Evolutionary conservation across 2,113 vertebrate species (phyloP).

Genomic region (Panthera tigris): DNA sequence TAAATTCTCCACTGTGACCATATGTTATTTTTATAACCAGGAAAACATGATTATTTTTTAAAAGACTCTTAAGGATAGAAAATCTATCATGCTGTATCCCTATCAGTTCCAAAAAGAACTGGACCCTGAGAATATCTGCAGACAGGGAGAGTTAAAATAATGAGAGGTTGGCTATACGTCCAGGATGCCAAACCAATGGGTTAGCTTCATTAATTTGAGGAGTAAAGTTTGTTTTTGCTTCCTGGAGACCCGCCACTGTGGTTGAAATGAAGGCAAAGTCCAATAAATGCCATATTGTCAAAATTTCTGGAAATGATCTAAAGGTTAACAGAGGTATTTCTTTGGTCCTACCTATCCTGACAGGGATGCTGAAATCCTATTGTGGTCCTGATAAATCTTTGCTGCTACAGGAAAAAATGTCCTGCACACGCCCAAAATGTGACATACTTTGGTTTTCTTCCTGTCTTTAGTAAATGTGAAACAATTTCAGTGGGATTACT

Average conservation of each 20-base stretch:
- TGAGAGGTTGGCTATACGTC: constrained; percentile 40
- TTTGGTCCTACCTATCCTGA: not conserved
- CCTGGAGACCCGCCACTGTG: not conserved
- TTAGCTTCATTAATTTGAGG: constrained; percentile 50
- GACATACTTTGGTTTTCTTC: not conserved
- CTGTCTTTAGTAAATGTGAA: not conserved
- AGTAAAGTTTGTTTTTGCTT: not conserved
- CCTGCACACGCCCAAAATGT: not conserved
- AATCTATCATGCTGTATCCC: constrained; percentile 15
- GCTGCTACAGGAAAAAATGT: not conserved
- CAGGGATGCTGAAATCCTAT: not conserved
- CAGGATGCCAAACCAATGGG: constrained; percentile 33
- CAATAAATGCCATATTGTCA: not conserved
- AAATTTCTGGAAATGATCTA: not conserved
- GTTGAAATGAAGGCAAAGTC: not conserved
- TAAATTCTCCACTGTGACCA: constrained; percentile 9
- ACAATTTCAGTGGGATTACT: not conserved
- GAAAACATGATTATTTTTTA: constrained; percentile 10
- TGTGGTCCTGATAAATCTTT: not conserved
- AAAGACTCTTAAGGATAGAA: constrained; percentile 32
- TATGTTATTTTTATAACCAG: constrained; percentile 49
- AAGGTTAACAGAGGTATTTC: not conserved
- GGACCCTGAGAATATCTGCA: constrained; percentile 28
- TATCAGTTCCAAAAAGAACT: not conserved
- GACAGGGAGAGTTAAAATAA: constrained; percentile 21